These are phyloP conservation scores for Potamilus streckersoni DNA, from an alignment of 1,140 invertebrate species.

Conservation along the genomic window DNA sequence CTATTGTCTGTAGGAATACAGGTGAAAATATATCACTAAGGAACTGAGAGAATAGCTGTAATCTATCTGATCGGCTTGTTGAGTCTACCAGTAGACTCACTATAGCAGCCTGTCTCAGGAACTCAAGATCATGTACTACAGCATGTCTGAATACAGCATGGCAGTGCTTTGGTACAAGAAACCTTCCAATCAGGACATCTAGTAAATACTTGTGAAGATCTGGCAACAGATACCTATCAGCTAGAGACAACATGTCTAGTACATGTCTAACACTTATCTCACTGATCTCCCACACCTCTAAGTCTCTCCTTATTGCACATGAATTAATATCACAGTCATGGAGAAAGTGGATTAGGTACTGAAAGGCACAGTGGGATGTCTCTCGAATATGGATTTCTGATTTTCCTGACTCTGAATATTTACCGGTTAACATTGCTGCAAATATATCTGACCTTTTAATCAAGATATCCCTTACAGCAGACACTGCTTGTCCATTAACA, in stretches of 20 bases:
- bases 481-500: constrained; percentile 25
- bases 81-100: too few relatives aligned
- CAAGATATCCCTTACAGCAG: constrained; percentile 28
- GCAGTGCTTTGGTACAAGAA: too few relatives aligned
- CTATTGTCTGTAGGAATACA: too few relatives aligned
- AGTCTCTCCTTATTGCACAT: constrained; percentile 16
- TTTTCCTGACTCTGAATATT: constrained; percentile 43
- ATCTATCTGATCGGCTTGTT: too few relatives aligned
- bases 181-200: too few relatives aligned
- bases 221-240: constrained; percentile 14
- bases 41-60: too few relatives aligned
- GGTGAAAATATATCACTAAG: too few relatives aligned
- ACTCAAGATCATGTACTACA: too few relatives aligned
- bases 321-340: constrained; percentile 36
- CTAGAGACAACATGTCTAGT: constrained; percentile 9
- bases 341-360: constrained; percentile 37
- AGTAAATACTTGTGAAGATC: background rate
- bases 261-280: background rate
- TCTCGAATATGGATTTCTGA: constrained; percentile 37
- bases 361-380: constrained; percentile 32
- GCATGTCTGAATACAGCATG: too few relatives aligned
- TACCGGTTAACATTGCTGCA: constrained; percentile 49
- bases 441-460: constrained; percentile 42
- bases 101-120: too few relatives aligned
- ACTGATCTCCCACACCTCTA: constrained; percentile 1